Evolutionary conservation across 1,140 invertebrate species (phyloP).

Genomic region (Zaprionus nigranus): DNA sequence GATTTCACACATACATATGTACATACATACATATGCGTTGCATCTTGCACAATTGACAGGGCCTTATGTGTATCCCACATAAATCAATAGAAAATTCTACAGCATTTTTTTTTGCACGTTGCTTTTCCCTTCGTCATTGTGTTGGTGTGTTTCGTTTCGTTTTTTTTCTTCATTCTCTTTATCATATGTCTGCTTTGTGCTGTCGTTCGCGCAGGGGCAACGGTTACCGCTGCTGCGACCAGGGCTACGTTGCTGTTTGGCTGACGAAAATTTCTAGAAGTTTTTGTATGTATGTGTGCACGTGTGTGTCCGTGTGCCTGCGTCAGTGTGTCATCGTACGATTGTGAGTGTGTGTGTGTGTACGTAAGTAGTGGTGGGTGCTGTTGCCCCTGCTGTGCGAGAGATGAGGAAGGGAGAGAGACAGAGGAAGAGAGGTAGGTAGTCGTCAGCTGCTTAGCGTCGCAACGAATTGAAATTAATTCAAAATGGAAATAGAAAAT

Average conservation of each 20-base stretch:
- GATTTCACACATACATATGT: neutral
- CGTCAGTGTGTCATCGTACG: slow-evolving; percentile 19
- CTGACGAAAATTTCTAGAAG: slow-evolving; percentile 79
- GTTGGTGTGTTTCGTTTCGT: slow-evolving; percentile 36
- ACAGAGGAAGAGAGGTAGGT: neutral
- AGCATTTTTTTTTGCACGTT: slow-evolving; percentile 54
- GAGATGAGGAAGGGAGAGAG: slow-evolving; percentile 7
- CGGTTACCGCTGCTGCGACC: slow-evolving; percentile 49
- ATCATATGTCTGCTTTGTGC: slow-evolving; percentile 58
- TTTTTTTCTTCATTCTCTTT: slow-evolving; percentile 49
- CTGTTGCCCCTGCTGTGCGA: neutral
- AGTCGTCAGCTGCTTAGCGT: slow-evolving; percentile 62
- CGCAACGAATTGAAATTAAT: slow-evolving; percentile 17
- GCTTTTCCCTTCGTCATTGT: slow-evolving; percentile 58
- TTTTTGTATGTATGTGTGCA: slow-evolving; percentile 34
- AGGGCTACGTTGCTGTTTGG: slow-evolving; percentile 54
- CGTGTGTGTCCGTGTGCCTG: slow-evolving; percentile 27
- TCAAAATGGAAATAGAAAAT: slow-evolving; percentile 63
- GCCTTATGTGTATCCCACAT: slow-evolving; percentile 17
- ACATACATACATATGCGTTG: slow-evolving; percentile 18
- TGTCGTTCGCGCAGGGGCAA: slow-evolving; percentile 57
- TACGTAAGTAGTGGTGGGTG: slow-evolving; percentile 21
- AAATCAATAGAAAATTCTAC: slow-evolving; percentile 43
- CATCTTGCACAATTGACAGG: slow-evolving; percentile 37
- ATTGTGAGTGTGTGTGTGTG: slow-evolving; percentile 8